Percentiles rank a stretch among this genome's conserved stretches.
Conservation (phyloP, 2,888 invertebrate species). For the Drosophila sordidula region DNA sequence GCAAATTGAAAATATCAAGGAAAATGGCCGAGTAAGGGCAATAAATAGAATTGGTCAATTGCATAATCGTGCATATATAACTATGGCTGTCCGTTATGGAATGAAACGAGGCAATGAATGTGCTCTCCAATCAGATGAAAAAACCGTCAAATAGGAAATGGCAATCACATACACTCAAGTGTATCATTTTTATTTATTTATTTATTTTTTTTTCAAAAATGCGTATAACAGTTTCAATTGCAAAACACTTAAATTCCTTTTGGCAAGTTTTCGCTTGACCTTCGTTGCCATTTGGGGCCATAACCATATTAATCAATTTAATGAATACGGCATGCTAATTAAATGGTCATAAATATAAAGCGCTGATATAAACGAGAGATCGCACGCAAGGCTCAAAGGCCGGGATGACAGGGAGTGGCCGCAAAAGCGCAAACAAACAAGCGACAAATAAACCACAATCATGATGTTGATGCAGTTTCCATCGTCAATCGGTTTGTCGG, state of each 20-base stretch:
- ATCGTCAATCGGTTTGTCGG: slow-evolving; percentile 19
- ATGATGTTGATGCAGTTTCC: slow-evolving; percentile 42
- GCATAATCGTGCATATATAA: background rate
- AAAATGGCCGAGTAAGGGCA: slow-evolving; percentile 2
- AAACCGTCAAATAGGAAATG: background rate
- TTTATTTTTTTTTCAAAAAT: background rate
- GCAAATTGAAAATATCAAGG: slow-evolving; percentile 9
- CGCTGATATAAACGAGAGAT: slow-evolving; percentile 44
- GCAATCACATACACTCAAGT: background rate
- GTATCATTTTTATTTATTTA: no score
- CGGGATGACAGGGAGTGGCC: slow-evolving; percentile 30
- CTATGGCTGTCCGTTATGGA: background rate
- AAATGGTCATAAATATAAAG: slow-evolving; percentile 58
- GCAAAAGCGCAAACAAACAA: background rate
- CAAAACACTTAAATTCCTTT: slow-evolving; percentile 1
- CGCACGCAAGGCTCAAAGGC: slow-evolving; percentile 32
- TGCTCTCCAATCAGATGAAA: background rate
- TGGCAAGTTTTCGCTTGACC: slow-evolving; percentile 6
- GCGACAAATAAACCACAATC: slow-evolving; percentile 48
- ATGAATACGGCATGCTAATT: slow-evolving; percentile 52
- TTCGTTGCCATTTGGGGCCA: slow-evolving; percentile 20
- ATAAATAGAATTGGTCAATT: slow-evolving; percentile 1
- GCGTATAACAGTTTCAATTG: background rate
- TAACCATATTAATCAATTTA: slow-evolving; percentile 61
- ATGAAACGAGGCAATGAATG: background rate